Conservation (phyloP, 2,113 vertebrate genomes). For the Gopherus evgoodei region DNA sequence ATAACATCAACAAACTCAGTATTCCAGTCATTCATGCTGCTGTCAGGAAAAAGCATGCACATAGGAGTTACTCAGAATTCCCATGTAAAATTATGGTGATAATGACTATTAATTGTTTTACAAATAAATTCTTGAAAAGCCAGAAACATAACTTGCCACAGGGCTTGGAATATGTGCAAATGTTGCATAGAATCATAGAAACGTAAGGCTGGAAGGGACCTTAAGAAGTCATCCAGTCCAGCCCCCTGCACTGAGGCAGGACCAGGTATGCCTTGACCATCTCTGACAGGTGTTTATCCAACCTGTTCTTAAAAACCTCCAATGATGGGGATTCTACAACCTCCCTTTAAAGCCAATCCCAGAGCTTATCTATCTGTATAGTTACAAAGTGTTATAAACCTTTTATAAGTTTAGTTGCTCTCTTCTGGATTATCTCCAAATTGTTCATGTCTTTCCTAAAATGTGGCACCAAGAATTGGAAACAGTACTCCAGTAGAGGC, state of each 20-base stretch:
- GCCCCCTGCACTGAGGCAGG: background rate
- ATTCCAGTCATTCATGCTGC: fast-evolving
- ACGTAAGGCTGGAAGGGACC: background rate
- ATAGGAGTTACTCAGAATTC: background rate
- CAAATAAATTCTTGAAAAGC: background rate
- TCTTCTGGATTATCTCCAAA: background rate
- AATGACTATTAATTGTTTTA: background rate
- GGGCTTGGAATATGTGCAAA: background rate
- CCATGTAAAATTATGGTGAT: background rate
- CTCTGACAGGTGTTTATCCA: background rate
- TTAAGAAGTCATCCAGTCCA: background rate
- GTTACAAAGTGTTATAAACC: background rate
- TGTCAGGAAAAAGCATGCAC: background rate
- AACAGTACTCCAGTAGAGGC: background rate
- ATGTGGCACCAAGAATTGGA: background rate
- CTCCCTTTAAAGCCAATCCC: background rate
- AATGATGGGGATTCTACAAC: background rate
- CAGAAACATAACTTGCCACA: background rate
- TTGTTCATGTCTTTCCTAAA: background rate
- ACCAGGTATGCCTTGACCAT: background rate
- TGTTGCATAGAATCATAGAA: background rate
- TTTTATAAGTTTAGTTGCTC: background rate
- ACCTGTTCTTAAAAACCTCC: background rate
- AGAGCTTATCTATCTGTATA: background rate
- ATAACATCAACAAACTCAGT: background rate